These are phyloP conservation scores for Cylas formicarius DNA, from an alignment of 1,140 invertebrate genomes.

Conservation along the genomic window DNA sequence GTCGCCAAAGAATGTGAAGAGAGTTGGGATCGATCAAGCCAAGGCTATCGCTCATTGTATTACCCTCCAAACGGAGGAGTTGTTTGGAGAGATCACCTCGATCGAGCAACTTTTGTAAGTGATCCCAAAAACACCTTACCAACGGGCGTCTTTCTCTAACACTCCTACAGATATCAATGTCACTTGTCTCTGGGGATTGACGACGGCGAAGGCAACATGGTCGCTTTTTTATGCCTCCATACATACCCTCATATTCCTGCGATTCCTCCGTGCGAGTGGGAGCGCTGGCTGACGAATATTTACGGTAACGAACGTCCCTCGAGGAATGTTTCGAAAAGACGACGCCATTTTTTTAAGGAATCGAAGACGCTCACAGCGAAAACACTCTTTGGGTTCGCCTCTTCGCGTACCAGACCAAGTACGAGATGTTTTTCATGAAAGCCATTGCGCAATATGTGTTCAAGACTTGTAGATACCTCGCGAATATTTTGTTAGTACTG, in stretches of 20 bases:
- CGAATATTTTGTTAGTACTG: slow-evolving; percentile 47
- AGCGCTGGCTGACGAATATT: slow-evolving; percentile 45
- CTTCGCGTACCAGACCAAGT: slow-evolving; percentile 46
- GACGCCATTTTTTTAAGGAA: slow-evolving; percentile 5
- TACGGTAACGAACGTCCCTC: slow-evolving; percentile 40
- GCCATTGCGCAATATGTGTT: slow-evolving; percentile 47
- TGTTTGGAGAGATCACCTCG: slow-evolving; percentile 23
- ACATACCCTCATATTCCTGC: slow-evolving; percentile 49
- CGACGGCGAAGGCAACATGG: slow-evolving; percentile 39
- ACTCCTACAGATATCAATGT: slow-evolving; percentile 16
- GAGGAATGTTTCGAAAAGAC: neutral
- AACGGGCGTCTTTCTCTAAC: neutral
- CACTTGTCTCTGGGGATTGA: slow-evolving; percentile 29
- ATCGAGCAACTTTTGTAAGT: slow-evolving; percentile 24
- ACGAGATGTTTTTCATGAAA: slow-evolving; percentile 44
- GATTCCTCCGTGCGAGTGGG: slow-evolving; percentile 46
- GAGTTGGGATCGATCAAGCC: slow-evolving; percentile 11
- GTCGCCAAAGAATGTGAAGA: slow-evolving; percentile 18
- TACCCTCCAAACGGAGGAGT: slow-evolving; percentile 2
- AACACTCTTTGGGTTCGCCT: slow-evolving; percentile 52
- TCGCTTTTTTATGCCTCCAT: slow-evolving; percentile 45
- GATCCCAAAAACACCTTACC: slow-evolving; percentile 1
- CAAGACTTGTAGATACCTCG: slow-evolving; percentile 44
- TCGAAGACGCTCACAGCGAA: slow-evolving; percentile 40
- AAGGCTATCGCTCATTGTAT: slow-evolving; percentile 10